phyloP scores from a whole-genome alignment of 2,113 vertebrate genomes.

The Lipotes vexillifer region DNA sequence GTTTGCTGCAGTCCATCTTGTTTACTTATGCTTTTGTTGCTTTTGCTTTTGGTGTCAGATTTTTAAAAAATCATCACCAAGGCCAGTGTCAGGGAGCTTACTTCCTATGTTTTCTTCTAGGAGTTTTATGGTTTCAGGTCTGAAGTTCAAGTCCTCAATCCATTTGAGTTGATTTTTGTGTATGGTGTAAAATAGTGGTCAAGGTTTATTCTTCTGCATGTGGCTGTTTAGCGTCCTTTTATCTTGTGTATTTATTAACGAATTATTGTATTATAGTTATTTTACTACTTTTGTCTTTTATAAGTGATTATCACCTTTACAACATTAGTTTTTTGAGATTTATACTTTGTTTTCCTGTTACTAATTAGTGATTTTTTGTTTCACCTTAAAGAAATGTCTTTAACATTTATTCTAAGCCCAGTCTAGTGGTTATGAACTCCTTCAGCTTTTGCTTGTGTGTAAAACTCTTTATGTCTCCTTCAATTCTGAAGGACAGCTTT shows the following conservation, averaged over 20 bases:
- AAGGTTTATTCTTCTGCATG: background rate
- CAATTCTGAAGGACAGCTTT: background rate
- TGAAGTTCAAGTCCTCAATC: background rate
- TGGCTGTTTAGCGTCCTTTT: background rate
- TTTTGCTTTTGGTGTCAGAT: background rate
- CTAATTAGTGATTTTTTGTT: background rate
- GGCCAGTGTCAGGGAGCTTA: background rate
- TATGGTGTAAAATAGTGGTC: background rate
- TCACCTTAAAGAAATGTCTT: background rate
- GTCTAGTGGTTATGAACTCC: background rate
- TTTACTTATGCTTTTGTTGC: background rate
- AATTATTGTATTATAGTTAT: background rate
- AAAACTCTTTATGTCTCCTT: background rate
- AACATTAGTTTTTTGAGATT: background rate
- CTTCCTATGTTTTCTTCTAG: background rate
- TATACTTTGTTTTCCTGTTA: background rate
- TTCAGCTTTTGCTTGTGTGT: background rate
- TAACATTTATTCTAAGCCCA: background rate
- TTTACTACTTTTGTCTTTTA: background rate
- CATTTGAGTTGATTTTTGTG: background rate
- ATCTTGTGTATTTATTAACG: background rate
- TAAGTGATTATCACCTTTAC: background rate
- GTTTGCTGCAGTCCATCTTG: background rate
- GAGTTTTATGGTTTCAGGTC: background rate
- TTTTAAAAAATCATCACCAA: background rate